Base-by-base conservation (phyloP, 2,797 vertebrate genomes). In the Schizothorax lantsangensis region DNA sequence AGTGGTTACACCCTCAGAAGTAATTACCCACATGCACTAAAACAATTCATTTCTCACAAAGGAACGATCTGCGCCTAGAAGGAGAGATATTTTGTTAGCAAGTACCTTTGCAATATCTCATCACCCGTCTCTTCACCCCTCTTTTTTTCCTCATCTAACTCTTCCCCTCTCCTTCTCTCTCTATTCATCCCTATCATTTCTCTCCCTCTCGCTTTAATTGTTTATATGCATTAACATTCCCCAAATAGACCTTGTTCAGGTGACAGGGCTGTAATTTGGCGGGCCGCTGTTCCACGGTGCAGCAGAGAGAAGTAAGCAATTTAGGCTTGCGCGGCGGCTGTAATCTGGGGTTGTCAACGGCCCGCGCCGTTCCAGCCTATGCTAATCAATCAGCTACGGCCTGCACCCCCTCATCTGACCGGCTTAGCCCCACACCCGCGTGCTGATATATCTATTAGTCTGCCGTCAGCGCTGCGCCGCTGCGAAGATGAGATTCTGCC, bases 391-490 rank as follows among this genome's bases (percentile, higher is more conserved):
- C 97, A 98, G 94, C 94, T 96, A 96, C 96, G 90, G 91, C 96
- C 96, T 96, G 95, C 95, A 93, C 96, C 96, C 96, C 96, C 96
- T 97, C 95, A 96, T 97, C 96, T 97, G 95, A 93, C 96, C 95
- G 96, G 96, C 96, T 97, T 97, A 97, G 97, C 97, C 96, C 96
- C 96, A 96, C 96, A 96, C 96, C 96, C 95, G 96, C 95, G 94
- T 95, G 96, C 96, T 98, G 97, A 98, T 98, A 97, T 98, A 97
- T 98, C 97, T 97, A 97, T 99, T 98, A 98, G 96, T 96, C 96
- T 95, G 96, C 96, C 96, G 95, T 98, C 97, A 97, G 90, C 91
- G 87, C 84, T 79, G 84, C 83, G 93, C 95, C 94, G 92, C 96
- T 95, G 95, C 89, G 94, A 92, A 96, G 96, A 97, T 97, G 97